Conservation (phyloP, 2,797 vertebrate genomes). For the Pseudochaenichthys georgianus region DNA sequence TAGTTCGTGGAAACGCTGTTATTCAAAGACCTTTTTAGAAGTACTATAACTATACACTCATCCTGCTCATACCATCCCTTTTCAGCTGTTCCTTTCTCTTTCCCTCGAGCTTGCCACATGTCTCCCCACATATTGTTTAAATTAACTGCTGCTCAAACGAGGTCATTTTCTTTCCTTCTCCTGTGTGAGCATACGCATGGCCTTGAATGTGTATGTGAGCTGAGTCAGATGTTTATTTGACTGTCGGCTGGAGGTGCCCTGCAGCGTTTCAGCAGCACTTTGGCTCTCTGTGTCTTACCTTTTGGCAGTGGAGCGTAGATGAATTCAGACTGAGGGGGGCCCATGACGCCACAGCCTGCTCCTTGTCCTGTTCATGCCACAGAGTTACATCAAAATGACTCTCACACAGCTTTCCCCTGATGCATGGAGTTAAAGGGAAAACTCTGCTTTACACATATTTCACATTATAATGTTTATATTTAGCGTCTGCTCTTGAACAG, state of each 20-base stretch:
- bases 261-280: conserved; percentile 56
- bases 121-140: conserved; percentile 64
- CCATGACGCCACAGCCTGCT: conserved; percentile 27
- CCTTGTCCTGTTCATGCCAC: conserved; percentile 36
- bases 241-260: conserved; percentile 47
- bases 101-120: background rate
- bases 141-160: conserved; percentile 61
- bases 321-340: conserved; percentile 21
- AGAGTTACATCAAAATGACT: conserved; percentile 17
- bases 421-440: background rate
- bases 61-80: background rate
- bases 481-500: background rate
- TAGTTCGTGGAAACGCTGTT: background rate
- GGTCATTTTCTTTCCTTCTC: conserved; percentile 40
- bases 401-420: conserved; percentile 8
- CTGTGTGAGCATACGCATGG: conserved; percentile 26
- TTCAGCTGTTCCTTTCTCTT: background rate
- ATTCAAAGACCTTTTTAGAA: background rate
- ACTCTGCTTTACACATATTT: background rate
- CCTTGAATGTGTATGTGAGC: conserved; percentile 18
- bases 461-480: background rate
- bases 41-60: background rate
- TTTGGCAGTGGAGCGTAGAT: conserved; percentile 28
- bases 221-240: conserved; percentile 62
- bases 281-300: conserved; percentile 53